Evolutionary conservation across 2,797 vertebrate genomes (phyloP).

Genomic region (Pampus argenteus): DNA sequence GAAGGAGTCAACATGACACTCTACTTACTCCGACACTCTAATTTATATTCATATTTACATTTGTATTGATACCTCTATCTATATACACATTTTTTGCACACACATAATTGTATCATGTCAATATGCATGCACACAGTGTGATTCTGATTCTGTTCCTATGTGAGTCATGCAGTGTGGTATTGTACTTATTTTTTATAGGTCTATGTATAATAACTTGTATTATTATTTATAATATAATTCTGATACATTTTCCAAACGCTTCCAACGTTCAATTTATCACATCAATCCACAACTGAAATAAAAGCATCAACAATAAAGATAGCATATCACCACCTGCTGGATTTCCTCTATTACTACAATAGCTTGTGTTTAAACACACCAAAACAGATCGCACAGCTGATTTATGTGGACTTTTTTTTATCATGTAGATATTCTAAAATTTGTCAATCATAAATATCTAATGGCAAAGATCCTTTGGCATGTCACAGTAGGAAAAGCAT

Average conservation of each 20-base stretch:
- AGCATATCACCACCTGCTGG: slow-evolving; percentile 63
- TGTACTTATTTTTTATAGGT: not conserved
- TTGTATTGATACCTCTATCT: too few relatives aligned
- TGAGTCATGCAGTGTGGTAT: not conserved
- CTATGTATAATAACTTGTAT: too few relatives aligned
- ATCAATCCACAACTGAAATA: not conserved
- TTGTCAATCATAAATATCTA: not conserved
- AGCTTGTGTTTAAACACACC: not conserved
- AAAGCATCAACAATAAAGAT: slow-evolving; percentile 10
- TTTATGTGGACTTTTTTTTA: not conserved
- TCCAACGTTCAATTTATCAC: not conserved
- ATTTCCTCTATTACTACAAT: slow-evolving; percentile 37
- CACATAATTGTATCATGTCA: too few relatives aligned
- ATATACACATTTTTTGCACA: too few relatives aligned
- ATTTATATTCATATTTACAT: too few relatives aligned
- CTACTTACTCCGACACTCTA: too few relatives aligned
- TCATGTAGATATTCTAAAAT: not conserved
- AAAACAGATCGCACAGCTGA: not conserved
- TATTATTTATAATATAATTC: not conserved
- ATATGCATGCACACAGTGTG: too few relatives aligned
- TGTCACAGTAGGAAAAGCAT: not conserved
- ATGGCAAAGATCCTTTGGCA: not conserved
- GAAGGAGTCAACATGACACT: not conserved
- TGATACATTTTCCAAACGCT: not conserved
- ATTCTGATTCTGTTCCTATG: not conserved